These are phyloP conservation scores for Esox masquinongy DNA, from an alignment of 2,797 vertebrate species.

Conservation along the genomic window DNA sequence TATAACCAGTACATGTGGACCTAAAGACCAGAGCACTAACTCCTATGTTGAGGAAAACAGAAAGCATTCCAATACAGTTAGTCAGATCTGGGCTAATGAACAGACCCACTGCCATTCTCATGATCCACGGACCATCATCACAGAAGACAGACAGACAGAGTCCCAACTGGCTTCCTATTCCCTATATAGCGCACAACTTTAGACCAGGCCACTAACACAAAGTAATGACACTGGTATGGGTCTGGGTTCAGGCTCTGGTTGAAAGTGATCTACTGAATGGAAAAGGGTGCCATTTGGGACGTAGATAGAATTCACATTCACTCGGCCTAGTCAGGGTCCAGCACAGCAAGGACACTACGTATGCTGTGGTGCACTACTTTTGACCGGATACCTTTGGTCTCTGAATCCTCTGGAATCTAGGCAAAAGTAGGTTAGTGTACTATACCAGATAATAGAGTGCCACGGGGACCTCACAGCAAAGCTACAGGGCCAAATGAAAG, in stretches of 20 bases:
- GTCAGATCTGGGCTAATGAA: not conserved
- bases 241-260: not conserved
- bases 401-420: no score
- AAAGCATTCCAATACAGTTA: no score
- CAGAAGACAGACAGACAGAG: not conserved
- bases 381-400: not conserved
- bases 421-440: not conserved
- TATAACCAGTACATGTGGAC: no score
- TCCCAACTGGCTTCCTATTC: not conserved
- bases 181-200: not conserved
- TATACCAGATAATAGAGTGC: not conserved
- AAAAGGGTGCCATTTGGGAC: not conserved
- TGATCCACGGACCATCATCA: not conserved
- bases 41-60: no score
- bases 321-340: slow-evolving; percentile 8
- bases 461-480: not conserved
- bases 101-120: not conserved
- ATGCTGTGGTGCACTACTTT: not conserved
- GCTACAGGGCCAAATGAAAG: not conserved
- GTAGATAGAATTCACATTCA: slow-evolving; percentile 52
- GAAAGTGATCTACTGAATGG: not conserved
- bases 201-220: not conserved
- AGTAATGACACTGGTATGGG: no score
- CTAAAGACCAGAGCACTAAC: no score
- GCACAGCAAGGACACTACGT: slow-evolving; percentile 8